These are phyloP conservation scores for Serilophus lunatus DNA, from an alignment of 2,113 vertebrate genomes.

Conservation along the genomic window DNA sequence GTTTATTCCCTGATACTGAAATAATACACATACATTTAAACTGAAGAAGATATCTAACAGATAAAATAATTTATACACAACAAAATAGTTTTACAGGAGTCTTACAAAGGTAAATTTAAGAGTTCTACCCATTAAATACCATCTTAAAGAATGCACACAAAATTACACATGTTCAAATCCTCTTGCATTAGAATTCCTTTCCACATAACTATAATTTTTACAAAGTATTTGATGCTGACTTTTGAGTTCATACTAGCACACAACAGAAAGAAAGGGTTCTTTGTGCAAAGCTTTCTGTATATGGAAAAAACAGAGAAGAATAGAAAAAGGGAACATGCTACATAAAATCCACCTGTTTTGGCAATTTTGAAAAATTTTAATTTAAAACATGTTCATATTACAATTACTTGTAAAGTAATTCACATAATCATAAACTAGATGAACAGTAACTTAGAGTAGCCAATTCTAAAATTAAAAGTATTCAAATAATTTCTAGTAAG, in stretches of 20 bases:
- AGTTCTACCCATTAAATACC: not conserved
- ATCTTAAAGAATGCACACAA: not conserved
- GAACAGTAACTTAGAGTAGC: not conserved
- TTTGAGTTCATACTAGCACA: not conserved
- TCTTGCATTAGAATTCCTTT: not conserved
- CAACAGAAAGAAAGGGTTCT: not conserved
- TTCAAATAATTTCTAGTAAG: not conserved
- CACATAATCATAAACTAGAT: not conserved
- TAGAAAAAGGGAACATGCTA: not conserved
- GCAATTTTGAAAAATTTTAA: not conserved
- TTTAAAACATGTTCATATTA: not conserved
- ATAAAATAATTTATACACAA: not conserved
- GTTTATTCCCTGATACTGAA: not conserved
- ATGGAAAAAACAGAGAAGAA: not conserved
- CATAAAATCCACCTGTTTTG: not conserved
- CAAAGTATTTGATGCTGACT: not conserved
- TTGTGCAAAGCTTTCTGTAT: not conserved
- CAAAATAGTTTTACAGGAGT: not conserved
- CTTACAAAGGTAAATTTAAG: not conserved
- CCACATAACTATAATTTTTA: not conserved
- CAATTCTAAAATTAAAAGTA: not conserved
- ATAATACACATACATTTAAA: not conserved
- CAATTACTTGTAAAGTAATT: not conserved
- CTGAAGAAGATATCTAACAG: not conserved
- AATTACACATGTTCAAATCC: not conserved